Evolutionary conservation across 2,797 vertebrate genomes (phyloP).

Genomic region (Petrocephalus sullivani): DNA sequence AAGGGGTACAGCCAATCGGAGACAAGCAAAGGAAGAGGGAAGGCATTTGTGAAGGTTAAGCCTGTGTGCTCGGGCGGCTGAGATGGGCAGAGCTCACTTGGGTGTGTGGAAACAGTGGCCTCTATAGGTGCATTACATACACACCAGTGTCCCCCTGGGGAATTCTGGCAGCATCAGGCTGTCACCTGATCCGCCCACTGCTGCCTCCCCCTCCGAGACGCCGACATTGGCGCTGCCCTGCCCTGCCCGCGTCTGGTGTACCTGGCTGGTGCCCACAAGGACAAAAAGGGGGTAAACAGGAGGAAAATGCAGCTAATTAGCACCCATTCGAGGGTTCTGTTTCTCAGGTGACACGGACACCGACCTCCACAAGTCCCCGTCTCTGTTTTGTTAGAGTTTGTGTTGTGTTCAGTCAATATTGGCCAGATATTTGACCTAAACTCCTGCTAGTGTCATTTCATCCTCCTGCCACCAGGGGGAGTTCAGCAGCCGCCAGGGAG

Average conservation of each 20-base stretch:
- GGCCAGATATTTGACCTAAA: neutral
- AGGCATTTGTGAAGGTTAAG: conserved; percentile 37
- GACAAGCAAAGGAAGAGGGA: conserved; percentile 23
- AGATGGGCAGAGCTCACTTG: neutral
- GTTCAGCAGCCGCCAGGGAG: neutral
- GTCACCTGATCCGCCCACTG: conserved; percentile 29
- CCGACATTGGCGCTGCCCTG: conserved; percentile 1
- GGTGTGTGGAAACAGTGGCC: neutral
- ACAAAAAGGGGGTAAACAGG: neutral
- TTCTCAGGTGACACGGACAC: neutral
- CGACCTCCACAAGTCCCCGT: neutral
- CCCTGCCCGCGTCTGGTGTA: neutral
- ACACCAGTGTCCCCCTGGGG: conserved; percentile 1
- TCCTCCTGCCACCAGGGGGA: neutral
- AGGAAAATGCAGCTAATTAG: conserved; percentile 25
- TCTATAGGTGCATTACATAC: neutral
- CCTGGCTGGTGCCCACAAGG: neutral
- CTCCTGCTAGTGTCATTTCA: neutral
- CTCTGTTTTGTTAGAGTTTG: neutral
- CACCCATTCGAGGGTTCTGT: neutral
- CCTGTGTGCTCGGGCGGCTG: neutral
- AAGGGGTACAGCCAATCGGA: conserved; percentile 29
- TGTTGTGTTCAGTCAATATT: neutral
- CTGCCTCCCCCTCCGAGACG: conserved; percentile 15
- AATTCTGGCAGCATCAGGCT: conserved; percentile 29